phyloP scores from a whole-genome alignment of 2,113 vertebrate species.

The Chrysemys picta region DNA sequence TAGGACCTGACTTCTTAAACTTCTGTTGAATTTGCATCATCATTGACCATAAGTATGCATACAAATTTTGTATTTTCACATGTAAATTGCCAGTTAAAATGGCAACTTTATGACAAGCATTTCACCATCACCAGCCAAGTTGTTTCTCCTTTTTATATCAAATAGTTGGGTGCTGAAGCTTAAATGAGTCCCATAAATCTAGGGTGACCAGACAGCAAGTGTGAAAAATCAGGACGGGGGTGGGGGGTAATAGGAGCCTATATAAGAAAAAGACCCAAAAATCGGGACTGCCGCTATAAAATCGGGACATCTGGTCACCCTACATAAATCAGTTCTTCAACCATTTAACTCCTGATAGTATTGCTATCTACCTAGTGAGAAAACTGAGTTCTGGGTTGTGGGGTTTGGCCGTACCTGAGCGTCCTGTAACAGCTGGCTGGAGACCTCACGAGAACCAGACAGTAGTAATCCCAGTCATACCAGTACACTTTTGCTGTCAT shows the following conservation, averaged over 20 bases:
- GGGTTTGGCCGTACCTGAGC: neutral
- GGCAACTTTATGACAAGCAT: neutral
- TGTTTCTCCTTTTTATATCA: neutral
- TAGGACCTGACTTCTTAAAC: neutral
- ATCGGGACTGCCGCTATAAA: no score
- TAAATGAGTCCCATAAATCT: neutral
- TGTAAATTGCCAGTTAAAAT: neutral
- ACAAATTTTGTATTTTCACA: neutral
- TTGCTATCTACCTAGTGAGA: neutral
- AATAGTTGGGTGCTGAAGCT: neutral
- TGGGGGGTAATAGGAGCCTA: no score
- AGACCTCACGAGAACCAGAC: neutral
- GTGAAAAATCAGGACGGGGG: no score
- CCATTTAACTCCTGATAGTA: neutral
- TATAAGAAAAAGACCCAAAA: no score
- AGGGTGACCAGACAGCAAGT: no score
- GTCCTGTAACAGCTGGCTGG: neutral
- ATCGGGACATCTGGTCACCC: no score
- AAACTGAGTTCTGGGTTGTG: neutral
- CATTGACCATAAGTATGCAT: neutral
- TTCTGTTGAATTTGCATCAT: neutral
- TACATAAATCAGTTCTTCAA: neutral
- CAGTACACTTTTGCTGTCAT: neutral
- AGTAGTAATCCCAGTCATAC: neutral
- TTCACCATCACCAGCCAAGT: neutral